Percentiles rank a stretch among this genome's conserved stretches.
These are phyloP conservation scores for Ifrita kowaldi DNA, from an alignment of 2,113 vertebrate species.

Conservation along the genomic window DNA sequence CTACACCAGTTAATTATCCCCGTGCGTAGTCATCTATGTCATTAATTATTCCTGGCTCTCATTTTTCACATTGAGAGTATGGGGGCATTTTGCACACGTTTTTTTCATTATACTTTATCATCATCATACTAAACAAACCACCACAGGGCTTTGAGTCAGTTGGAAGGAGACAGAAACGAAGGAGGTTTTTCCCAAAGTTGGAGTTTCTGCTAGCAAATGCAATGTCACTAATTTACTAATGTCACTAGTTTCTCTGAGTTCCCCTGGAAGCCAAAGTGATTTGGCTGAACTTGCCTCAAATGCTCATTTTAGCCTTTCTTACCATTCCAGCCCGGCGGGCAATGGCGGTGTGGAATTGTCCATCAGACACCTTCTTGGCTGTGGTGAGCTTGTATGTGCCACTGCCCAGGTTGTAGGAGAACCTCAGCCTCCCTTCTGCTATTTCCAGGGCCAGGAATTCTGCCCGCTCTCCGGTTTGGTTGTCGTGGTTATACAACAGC, in stretches of 20 bases:
- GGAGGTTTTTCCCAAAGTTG: not conserved
- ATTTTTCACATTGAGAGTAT: not conserved
- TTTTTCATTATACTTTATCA: conserved; percentile 26
- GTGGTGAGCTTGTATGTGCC: conserved; percentile 90
- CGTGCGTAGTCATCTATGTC: not conserved
- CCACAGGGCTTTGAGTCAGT: not conserved
- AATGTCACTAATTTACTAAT: not conserved
- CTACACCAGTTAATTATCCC: conserved; percentile 11
- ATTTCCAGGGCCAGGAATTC: conserved; percentile 95
- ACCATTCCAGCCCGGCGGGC: conserved; percentile 95
- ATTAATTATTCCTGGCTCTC: conserved; percentile 27
- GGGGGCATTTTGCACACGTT: not conserved
- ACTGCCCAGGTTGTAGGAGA: conserved; percentile 94
- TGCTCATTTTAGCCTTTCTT: conserved; percentile 42
- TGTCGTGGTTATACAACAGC: conserved; percentile 92
- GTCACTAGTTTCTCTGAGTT: not conserved
- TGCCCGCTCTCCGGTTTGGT: conserved; percentile 90
- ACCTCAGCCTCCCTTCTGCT: conserved; percentile 82
- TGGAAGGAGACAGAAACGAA: not conserved
- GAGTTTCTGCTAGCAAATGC: not conserved
- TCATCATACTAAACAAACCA: not conserved
- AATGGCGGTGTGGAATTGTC: conserved; percentile 93
- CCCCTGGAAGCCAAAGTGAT: not conserved
- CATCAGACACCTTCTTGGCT: conserved; percentile 89
- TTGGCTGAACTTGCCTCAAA: not conserved